A percentile compares a stretch with the other conserved stretches of the same genome.
phyloP scores from a whole-genome alignment of 2,113 vertebrate genomes.

The Cyprinus carpio region DNA sequence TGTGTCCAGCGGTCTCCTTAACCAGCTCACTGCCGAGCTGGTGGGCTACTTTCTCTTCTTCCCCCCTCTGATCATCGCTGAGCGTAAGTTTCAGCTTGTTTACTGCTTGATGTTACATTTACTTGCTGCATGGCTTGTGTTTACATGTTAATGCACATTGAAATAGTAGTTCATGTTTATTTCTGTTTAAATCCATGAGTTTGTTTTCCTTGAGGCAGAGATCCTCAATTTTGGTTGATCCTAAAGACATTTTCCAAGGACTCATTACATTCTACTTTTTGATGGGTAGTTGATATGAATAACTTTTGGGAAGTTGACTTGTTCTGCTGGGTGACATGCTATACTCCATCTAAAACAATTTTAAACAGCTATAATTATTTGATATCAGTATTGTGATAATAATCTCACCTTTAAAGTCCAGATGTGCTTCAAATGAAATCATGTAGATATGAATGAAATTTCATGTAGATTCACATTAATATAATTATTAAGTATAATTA shows the following conservation, averaged over 20 bases:
- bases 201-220: neutral
- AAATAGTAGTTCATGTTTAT: neutral
- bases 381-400: neutral
- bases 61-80: slow-evolving; percentile 91
- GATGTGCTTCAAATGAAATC: neutral
- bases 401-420: neutral
- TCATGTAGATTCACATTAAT: no score
- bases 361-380: no score
- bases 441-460: no score
- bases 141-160: neutral
- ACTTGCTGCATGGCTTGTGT: neutral
- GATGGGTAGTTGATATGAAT: neutral
- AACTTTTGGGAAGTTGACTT: neutral
- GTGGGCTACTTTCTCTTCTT: slow-evolving; percentile 97
- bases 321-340: neutral
- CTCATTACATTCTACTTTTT: neutral
- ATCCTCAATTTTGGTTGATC: neutral
- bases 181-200: neutral
- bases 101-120: neutral
- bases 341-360: no score
- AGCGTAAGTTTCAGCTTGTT: slow-evolving; percentile 82
- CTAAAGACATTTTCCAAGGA: neutral
- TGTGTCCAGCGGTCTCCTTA: slow-evolving; percentile 87
- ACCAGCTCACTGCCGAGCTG: slow-evolving; percentile 91
- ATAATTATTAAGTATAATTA: no score